phyloP scores from a whole-genome alignment of 1,140 invertebrate species.

The Papilio machaon region DNA sequence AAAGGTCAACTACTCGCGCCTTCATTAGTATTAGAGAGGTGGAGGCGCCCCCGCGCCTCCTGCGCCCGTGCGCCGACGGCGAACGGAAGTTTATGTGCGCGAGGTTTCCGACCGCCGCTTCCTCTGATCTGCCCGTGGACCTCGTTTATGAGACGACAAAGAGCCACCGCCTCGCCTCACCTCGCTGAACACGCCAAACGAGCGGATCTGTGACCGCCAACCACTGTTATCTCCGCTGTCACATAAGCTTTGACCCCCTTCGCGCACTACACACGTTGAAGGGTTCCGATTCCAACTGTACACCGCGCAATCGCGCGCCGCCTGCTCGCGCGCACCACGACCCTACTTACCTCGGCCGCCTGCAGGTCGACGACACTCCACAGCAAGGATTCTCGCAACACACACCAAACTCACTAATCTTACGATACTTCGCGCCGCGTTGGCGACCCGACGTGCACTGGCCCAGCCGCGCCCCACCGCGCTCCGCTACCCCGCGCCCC shows the following conservation, averaged over 20 bases:
- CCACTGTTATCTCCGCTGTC: neutral
- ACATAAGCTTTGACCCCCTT: neutral
- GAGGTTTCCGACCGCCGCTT: constrained; percentile 12
- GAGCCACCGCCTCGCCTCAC: neutral
- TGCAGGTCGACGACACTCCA: constrained; percentile 20
- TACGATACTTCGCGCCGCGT: constrained; percentile 62
- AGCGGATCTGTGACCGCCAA: neutral
- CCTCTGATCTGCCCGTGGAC: neutral
- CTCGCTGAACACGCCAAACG: neutral
- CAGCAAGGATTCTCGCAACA: constrained; percentile 3
- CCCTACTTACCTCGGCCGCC: constrained; percentile 14
- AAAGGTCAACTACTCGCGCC: constrained; percentile 1
- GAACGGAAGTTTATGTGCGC: neutral
- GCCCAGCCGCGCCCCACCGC: constrained; percentile 45
- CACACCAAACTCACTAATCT: constrained; percentile 52
- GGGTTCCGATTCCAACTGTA: neutral
- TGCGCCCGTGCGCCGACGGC: neutral
- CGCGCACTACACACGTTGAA: neutral
- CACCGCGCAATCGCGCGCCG: neutral
- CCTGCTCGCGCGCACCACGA: neutral
- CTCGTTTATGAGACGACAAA: constrained; percentile 2
- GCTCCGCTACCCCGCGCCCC: constrained; percentile 41
- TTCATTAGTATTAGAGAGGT: constrained; percentile 14
- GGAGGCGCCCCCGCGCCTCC: constrained; percentile 10
- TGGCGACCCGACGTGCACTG: constrained; percentile 67